Conservation (phyloP, 1,140 invertebrate species). For the Bombus superbus region DNA sequence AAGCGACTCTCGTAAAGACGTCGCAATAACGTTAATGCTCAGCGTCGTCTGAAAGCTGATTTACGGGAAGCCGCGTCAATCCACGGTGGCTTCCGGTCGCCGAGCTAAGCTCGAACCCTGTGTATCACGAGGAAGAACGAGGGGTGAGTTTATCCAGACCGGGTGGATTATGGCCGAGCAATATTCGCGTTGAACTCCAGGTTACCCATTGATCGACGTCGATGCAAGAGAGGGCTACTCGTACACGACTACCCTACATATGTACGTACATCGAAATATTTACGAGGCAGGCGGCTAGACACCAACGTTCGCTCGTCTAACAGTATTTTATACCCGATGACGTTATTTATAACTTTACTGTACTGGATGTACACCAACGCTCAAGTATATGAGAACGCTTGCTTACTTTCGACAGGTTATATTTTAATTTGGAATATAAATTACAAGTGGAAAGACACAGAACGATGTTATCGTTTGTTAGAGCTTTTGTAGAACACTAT, state of each 20-base stretch:
- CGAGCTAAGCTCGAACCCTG: conserved; percentile 8
- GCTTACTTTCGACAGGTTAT: no score
- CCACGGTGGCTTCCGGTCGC: conserved; percentile 14
- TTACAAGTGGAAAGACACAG: no score
- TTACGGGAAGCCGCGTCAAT: conserved; percentile 34
- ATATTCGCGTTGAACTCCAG: conserved; percentile 13
- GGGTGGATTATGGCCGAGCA: conserved; percentile 28
- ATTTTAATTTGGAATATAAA: no score
- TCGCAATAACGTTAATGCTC: conserved; percentile 48
- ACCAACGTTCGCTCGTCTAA: background rate
- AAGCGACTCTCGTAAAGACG: conserved; percentile 11
- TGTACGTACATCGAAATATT: conserved; percentile 8
- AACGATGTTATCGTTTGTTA: no score
- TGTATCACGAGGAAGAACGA: conserved; percentile 22
- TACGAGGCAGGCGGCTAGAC: background rate
- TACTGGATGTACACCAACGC: no score
- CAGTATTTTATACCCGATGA: background rate
- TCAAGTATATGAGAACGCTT: no score
- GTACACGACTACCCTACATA: background rate
- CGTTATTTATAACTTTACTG: conserved; percentile 1
- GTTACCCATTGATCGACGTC: conserved; percentile 24
- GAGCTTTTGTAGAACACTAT: no score
- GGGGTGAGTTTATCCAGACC: conserved; percentile 20
- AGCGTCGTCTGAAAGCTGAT: conserved; percentile 27
- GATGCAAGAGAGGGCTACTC: conserved; percentile 4